Evolutionary conservation across 2,113 vertebrate species (phyloP).

Genomic region (Pagrus major): DNA sequence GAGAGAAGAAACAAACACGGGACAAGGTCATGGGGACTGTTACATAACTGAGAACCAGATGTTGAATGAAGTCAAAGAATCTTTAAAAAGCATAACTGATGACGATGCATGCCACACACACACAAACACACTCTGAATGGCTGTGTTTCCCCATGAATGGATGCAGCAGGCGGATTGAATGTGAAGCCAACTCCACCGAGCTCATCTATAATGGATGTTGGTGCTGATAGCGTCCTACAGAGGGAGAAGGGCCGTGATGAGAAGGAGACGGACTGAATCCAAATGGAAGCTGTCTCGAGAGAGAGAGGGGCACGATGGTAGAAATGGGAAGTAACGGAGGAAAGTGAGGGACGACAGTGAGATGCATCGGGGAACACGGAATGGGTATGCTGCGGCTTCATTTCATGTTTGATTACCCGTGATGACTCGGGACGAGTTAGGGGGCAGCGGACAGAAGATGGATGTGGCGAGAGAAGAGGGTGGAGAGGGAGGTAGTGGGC

Average conservation of each 20-base stretch:
- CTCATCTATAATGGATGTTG: slow-evolving; percentile 70
- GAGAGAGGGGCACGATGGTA: not conserved
- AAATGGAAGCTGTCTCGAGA: slow-evolving; percentile 24
- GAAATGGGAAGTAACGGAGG: slow-evolving; percentile 5
- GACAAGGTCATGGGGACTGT: slow-evolving; percentile 42
- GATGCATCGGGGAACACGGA: slow-evolving; percentile 22
- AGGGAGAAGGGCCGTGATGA: slow-evolving; percentile 19
- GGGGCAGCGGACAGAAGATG: slow-evolving; percentile 25
- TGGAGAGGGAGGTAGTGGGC: slow-evolving; percentile 11
- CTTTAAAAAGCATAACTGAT: not conserved
- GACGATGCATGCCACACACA: not conserved
- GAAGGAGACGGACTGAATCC: slow-evolving; percentile 26
- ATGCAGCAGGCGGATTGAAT: slow-evolving; percentile 53
- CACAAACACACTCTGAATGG: slow-evolving; percentile 12
- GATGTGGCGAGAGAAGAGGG: slow-evolving; percentile 7
- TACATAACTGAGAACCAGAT: slow-evolving; percentile 36
- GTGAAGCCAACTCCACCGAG: slow-evolving; percentile 43
- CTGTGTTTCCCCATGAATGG: slow-evolving; percentile 57
- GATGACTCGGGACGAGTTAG: slow-evolving; percentile 32
- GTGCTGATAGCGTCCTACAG: slow-evolving; percentile 28
- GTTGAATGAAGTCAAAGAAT: slow-evolving; percentile 33
- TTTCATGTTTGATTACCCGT: slow-evolving; percentile 56
- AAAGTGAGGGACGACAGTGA: slow-evolving; percentile 15
- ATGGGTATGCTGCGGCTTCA: slow-evolving; percentile 24
- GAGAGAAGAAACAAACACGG: not conserved